phyloP scores from a whole-genome alignment of 2,113 vertebrate species.

The Gasterosteus aculeatus region DNA sequence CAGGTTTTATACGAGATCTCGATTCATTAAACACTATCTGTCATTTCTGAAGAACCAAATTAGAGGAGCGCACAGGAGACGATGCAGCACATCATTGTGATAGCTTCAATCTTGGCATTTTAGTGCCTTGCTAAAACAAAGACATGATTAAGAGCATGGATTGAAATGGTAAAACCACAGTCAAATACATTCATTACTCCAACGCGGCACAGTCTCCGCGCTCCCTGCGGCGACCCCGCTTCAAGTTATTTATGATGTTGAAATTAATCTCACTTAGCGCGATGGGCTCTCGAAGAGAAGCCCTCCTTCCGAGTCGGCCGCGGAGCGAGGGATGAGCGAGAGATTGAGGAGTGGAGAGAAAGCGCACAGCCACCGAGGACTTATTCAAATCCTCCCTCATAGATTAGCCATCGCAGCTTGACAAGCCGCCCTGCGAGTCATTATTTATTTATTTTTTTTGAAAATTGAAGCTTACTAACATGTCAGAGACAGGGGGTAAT shows the following conservation, averaged over 20 bases:
- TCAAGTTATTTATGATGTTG: constrained; percentile 81
- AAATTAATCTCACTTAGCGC: constrained; percentile 83
- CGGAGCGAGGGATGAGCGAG: constrained; percentile 71
- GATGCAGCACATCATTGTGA: constrained; percentile 55
- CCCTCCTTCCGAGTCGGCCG: constrained; percentile 72
- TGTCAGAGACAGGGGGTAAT: constrained; percentile 79
- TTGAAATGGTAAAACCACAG: constrained; percentile 62
- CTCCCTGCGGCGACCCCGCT: constrained; percentile 70
- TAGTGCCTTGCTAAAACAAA: constrained; percentile 66
- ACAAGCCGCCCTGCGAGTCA: constrained; percentile 79
- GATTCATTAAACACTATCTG: constrained; percentile 53
- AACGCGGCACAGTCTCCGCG: constrained; percentile 47
- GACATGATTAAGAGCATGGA: constrained; percentile 68
- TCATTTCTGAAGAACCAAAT: constrained; percentile 43
- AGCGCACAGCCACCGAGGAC: constrained; percentile 64
- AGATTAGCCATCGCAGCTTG: constrained; percentile 83
- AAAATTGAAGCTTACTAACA: constrained; percentile 72
- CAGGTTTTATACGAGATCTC: constrained; percentile 48
- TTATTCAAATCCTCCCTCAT: constrained; percentile 84
- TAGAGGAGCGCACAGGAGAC: constrained; percentile 52
- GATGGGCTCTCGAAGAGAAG: constrained; percentile 74
- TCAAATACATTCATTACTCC: constrained; percentile 69
- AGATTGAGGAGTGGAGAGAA: constrained; percentile 69
- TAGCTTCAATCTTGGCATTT: constrained; percentile 47
- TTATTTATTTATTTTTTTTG: constrained; percentile 75